Conservation (phyloP, 1,140 invertebrate genomes). For the Procambarus virginalis region DNA sequence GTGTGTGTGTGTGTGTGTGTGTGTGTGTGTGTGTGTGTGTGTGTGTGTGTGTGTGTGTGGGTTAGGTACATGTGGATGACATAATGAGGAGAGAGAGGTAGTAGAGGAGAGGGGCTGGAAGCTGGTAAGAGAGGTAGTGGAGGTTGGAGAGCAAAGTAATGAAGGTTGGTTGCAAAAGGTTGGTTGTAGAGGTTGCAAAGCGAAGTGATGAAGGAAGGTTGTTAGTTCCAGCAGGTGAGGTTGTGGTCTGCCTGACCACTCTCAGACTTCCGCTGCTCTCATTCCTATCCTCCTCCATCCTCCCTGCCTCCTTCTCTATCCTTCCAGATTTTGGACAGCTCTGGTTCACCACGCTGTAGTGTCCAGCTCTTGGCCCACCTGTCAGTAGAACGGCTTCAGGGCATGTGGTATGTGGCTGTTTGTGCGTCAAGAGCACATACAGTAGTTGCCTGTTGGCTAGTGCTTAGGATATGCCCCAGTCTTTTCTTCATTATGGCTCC, state of each 20-base stretch:
- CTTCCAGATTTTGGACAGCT: background rate
- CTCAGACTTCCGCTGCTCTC: background rate
- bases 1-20: too few species aligned
- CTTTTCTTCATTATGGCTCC: too few species aligned
- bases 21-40: too few species aligned
- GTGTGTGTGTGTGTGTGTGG: too few species aligned
- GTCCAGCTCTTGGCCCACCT: background rate
- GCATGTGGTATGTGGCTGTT: too few species aligned
- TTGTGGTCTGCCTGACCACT: conserved; percentile 23
- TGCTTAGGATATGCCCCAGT: too few species aligned
- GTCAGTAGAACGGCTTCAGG: too few species aligned
- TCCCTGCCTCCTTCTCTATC: background rate
- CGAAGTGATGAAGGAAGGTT: background rate
- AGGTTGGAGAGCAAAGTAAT: background rate
- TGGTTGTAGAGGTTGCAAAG: background rate
- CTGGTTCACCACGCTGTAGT: background rate
- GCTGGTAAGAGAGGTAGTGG: background rate
- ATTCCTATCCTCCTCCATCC: background rate
- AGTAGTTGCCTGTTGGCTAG: too few species aligned
- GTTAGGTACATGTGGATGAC: too few species aligned
- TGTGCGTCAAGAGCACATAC: too few species aligned
- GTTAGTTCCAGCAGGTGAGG: conserved; percentile 26
- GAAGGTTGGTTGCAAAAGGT: too few species aligned
- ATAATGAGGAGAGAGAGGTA: background rate
- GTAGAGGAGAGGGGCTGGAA: background rate